Conservation (phyloP, 1,140 invertebrate genomes). For the Phymastichus coffea region DNA sequence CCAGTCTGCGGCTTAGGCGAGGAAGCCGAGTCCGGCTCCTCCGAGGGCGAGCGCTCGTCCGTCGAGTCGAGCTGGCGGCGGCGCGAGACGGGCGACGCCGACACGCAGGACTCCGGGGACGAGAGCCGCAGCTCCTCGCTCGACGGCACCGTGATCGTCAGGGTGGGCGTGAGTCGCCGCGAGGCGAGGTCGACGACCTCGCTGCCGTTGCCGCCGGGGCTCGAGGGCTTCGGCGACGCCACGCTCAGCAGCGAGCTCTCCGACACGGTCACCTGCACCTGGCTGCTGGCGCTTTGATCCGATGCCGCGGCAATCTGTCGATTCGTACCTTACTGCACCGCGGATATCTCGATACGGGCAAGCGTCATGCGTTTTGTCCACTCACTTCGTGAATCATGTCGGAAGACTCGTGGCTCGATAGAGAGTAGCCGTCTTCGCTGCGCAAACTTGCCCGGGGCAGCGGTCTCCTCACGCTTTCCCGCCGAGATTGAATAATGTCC, state of each 20-base stretch:
- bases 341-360: too few relatives aligned
- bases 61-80: slow-evolving; percentile 5
- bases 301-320: too few relatives aligned
- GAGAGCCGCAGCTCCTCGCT: slow-evolving; percentile 58
- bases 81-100: slow-evolving; percentile 35
- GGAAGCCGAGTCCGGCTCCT: neutral
- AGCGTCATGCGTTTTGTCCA: too few relatives aligned
- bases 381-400: slow-evolving; percentile 29
- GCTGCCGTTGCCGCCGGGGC: neutral
- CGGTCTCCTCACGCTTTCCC: slow-evolving; percentile 53
- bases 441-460: neutral
- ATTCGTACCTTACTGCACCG: too few relatives aligned
- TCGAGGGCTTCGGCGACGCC: neutral
- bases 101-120: slow-evolving; percentile 40
- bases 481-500: slow-evolving; percentile 69
- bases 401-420: slow-evolving; percentile 33
- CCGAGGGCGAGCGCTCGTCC: neutral
- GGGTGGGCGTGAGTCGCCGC: slow-evolving; percentile 50
- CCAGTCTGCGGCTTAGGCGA: neutral
- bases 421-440: slow-evolving; percentile 34
- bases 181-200: slow-evolving; percentile 27
- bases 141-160: slow-evolving; percentile 63
- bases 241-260: neutral
- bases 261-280: slow-evolving; percentile 25
- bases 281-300: neutral